A percentile compares a stretch with the other conserved stretches of the same genome.
phyloP scores from a whole-genome alignment of 2,113 vertebrate genomes.

The Phasianus colchicus region DNA sequence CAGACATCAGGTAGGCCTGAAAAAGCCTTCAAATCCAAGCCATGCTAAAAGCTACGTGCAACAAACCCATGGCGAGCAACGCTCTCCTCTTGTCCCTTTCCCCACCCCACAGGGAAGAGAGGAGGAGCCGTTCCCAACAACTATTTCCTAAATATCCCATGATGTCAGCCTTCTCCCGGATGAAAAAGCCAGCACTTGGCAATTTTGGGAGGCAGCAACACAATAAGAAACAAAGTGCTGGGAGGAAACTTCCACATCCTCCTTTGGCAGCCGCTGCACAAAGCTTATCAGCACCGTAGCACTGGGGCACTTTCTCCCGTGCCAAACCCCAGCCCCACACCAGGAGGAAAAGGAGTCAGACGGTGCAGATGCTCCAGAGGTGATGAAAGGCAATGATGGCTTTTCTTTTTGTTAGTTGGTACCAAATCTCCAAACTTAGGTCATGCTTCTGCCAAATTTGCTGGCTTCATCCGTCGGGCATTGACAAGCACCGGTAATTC shows the following conservation, averaged over 20 bases:
- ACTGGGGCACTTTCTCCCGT: constrained; percentile 42
- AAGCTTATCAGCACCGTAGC: constrained; percentile 33
- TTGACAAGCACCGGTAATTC: background rate
- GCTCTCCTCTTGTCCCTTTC: constrained; percentile 18
- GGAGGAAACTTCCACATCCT: constrained; percentile 76
- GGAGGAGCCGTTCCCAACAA: constrained; percentile 36
- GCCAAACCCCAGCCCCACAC: background rate
- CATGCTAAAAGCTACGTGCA: background rate
- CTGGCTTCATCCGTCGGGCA: background rate
- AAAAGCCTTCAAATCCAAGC: constrained; percentile 21
- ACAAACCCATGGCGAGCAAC: constrained; percentile 8
- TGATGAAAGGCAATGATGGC: background rate
- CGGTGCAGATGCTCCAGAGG: background rate
- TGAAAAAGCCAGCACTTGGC: constrained; percentile 57
- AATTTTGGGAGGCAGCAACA: constrained; percentile 46
- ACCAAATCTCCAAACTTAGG: fast-evolving
- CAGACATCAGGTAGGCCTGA: background rate
- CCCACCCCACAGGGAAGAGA: background rate
- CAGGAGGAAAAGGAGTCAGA: constrained; percentile 50
- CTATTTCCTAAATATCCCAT: constrained; percentile 57
- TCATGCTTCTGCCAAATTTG: background rate
- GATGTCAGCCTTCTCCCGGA: constrained; percentile 59
- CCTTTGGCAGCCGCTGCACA: constrained; percentile 21
- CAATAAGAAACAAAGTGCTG: constrained; percentile 59
- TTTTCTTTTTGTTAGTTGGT: background rate